Evolutionary conservation across 2,113 vertebrate genomes (phyloP), one percentile per base, ranked within the genome.

Genomic region (Elachura formosa): DNA sequence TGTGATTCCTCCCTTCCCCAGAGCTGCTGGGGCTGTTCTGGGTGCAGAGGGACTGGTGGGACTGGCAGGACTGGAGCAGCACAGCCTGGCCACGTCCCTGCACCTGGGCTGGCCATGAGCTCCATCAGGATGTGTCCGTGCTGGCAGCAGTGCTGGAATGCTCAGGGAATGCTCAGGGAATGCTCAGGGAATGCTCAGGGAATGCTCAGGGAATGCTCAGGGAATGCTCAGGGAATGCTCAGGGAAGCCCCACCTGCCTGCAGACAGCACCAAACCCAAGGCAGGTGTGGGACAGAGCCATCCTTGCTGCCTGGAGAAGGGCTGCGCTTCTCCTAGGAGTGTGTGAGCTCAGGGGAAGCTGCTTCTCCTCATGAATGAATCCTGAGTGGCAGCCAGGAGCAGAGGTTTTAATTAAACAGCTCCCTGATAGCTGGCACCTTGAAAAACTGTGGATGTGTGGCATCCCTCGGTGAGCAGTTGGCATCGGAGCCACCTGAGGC

Each of bases 221-320:
- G n/a, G 26, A 49, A 22, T 4, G 11, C 74, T 52, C 28, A 43
- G n/a, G n/a, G 33, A 23, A 29, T 5, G 2, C 8, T 63, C 58
- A 63, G n/a, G 58, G 48, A 82, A 2, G 6, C n/a, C 1, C n/a
- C 29, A 17, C 3, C 9, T 19, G 11, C 2, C 3, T 23, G 31
- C 4, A 67, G 62, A 49, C 31, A 48, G 19, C 31, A 8, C 49
- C 83, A 73, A 54, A 31, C 21, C 63, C 51, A 31, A 19, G 9
- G 48, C n/a, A 36, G 45, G 41, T 0, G 1, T 49, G 73, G 72
- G 67, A 22, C 20, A 89, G 34, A 51, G 23, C 10, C 0, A 0
- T 36, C 41, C 10, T 78, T 11, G 4, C 23, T 36, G 34, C 43
- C 33, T 33, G 67, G 9, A 34, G 63, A 40, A 31, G 51, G 41